Percentiles rank a stretch among this genome's conserved stretches.
Conservation (phyloP, 2,113 vertebrate genomes). For the Brienomyrus longianalis region DNA sequence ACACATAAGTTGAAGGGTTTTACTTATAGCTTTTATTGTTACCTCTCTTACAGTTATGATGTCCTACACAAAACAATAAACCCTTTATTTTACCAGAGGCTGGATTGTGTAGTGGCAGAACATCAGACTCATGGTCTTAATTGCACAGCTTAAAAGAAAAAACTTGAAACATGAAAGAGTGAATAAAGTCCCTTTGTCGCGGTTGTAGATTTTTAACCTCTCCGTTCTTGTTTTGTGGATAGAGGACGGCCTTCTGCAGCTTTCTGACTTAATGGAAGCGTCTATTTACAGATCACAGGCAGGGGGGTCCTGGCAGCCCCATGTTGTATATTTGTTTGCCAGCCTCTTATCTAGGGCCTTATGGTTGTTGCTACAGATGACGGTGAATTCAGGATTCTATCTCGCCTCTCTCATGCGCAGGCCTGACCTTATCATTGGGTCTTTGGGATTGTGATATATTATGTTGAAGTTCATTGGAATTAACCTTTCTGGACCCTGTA, state of each 20-base stretch:
- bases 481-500: neutral
- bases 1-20: neutral
- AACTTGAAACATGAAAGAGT: neutral
- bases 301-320: neutral
- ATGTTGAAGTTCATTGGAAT: neutral
- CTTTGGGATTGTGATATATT: neutral
- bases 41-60: neutral
- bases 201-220: neutral
- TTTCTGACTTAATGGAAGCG: neutral
- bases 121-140: neutral
- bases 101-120: neutral
- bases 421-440: neutral
- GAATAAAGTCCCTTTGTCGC: neutral
- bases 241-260: neutral
- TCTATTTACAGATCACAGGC: conserved; percentile 1
- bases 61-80: neutral
- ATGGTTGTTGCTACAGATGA: neutral
- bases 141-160: neutral
- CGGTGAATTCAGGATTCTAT: neutral
- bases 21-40: neutral
- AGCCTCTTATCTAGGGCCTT: neutral
- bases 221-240: neutral
- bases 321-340: neutral
- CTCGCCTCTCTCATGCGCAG: neutral
- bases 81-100: neutral